A percentile compares a stretch with the other conserved stretches of the same genome.
These are phyloP conservation scores for Drosophila putrida DNA, from an alignment of 2,888 invertebrate species.

Conservation along the genomic window DNA sequence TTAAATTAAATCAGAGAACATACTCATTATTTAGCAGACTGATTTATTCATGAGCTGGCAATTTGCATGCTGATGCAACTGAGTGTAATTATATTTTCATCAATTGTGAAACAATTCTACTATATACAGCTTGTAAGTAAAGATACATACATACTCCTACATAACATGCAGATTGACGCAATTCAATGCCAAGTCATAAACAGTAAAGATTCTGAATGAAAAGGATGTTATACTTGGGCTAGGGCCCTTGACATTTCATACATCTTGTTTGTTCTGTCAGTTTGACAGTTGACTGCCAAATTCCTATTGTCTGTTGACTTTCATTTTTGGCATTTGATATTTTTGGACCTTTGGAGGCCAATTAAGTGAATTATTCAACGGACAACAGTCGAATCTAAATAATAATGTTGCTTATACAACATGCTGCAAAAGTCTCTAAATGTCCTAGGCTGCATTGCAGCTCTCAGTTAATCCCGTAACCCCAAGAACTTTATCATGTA, in stretches of 20 bases:
- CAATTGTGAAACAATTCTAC: slow-evolving; percentile 17
- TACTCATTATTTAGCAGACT: slow-evolving; percentile 7
- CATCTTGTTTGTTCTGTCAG: slow-evolving; percentile 17
- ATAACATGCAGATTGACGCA: slow-evolving; percentile 35
- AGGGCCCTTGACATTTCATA: neutral
- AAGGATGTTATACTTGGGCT: neutral
- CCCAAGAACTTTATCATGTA: slow-evolving; percentile 1
- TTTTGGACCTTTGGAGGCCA: slow-evolving; percentile 49
- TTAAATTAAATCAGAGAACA: slow-evolving; percentile 20
- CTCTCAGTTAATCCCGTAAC: slow-evolving; percentile 26
- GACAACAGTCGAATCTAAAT: slow-evolving; percentile 46
- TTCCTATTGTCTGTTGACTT: slow-evolving; percentile 19
- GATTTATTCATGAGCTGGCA: slow-evolving; percentile 36
- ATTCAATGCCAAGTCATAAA: slow-evolving; percentile 17
- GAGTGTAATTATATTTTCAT: slow-evolving; percentile 41
- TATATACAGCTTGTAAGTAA: no score
- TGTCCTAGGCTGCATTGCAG: slow-evolving; percentile 58
- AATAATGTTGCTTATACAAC: slow-evolving; percentile 38
- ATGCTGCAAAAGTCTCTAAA: slow-evolving; percentile 33
- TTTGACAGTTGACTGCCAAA: slow-evolving; percentile 44
- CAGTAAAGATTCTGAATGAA: neutral
- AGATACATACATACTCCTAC: slow-evolving; percentile 31
- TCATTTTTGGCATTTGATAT: slow-evolving; percentile 59
- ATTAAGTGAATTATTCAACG: slow-evolving; percentile 74
- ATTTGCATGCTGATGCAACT: slow-evolving; percentile 45